Percentiles rank a stretch among this genome's conserved stretches.
Evolutionary conservation across 2,797 vertebrate genomes (phyloP).

Genomic region (Alauda arvensis): DNA sequence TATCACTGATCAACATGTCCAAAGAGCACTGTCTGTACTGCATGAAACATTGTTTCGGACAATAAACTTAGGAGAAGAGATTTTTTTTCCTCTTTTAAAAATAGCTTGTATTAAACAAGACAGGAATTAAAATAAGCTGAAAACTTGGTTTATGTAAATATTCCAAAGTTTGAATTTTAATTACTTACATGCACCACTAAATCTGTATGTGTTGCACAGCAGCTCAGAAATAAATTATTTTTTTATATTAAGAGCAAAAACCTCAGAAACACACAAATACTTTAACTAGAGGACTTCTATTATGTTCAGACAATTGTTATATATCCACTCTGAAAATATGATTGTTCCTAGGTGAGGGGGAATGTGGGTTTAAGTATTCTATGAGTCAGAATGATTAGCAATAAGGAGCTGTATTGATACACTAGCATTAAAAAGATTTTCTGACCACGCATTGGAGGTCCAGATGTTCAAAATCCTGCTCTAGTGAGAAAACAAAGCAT

Average conservation of each 20-base stretch:
- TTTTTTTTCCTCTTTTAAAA: not conserved
- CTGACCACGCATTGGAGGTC: not conserved
- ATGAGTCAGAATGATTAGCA: not conserved
- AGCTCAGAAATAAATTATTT: not conserved
- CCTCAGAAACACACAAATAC: not conserved
- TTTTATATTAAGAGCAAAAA: not conserved
- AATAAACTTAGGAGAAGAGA: not conserved
- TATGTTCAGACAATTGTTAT: not conserved
- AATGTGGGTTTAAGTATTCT: not conserved
- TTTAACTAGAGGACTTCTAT: not conserved
- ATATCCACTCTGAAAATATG: not conserved
- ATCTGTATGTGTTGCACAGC: not conserved
- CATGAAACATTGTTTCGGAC: not conserved
- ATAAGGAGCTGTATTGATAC: not conserved
- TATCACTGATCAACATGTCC: not conserved
- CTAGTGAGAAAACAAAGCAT: not conserved
- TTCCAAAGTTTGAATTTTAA: not conserved
- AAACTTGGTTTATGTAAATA: not conserved
- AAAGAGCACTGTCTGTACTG: not conserved
- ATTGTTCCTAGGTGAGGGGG: not conserved
- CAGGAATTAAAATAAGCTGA: not conserved
- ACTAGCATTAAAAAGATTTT: not conserved
- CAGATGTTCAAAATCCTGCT: not conserved
- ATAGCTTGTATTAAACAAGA: not conserved
- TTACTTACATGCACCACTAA: not conserved